These are phyloP conservation scores for Leptonema lineaticorne DNA, from an alignment of 1,140 invertebrate species.

Conservation along the genomic window DNA sequence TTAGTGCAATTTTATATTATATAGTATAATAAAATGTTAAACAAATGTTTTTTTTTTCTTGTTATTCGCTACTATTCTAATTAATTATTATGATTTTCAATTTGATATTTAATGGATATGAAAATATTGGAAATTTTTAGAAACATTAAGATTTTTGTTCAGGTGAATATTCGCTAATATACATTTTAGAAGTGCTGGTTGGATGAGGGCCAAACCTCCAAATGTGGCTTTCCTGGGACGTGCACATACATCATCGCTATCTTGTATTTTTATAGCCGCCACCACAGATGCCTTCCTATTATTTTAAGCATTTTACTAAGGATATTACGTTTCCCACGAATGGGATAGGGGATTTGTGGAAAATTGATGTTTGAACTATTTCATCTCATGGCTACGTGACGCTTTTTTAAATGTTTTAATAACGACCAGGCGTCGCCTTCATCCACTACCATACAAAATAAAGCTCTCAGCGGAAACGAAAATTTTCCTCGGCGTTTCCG, in stretches of 20 bases:
- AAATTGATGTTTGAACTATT: conserved; percentile 41
- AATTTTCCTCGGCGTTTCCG: too few species aligned
- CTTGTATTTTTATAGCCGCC: conserved; percentile 42
- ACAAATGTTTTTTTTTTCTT: too few species aligned
- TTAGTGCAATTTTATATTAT: too few species aligned
- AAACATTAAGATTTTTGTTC: too few species aligned
- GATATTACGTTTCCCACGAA: conserved; percentile 37
- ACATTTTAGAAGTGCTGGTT: conserved; percentile 15
- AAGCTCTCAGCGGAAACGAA: too few species aligned
- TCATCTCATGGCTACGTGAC: conserved; percentile 33
- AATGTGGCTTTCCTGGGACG: conserved; percentile 12
- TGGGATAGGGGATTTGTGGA: conserved; percentile 34
- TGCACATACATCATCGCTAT: conserved; percentile 40
- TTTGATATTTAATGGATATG: too few species aligned
- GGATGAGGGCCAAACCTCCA: background rate
- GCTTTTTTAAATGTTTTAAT: conserved; percentile 34
- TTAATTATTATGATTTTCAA: too few species aligned
- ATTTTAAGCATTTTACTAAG: conserved; percentile 40
- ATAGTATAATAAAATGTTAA: too few species aligned
- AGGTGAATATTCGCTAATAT: conserved; percentile 3
- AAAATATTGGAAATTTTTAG: too few species aligned
- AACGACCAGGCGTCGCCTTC: background rate
- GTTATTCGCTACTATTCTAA: too few species aligned
- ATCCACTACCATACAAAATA: conserved; percentile 14
- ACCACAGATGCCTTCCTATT: conserved; percentile 39